phyloP scores from a whole-genome alignment of 92 coral and sea anemone genomes.

The Chrysogorgia sp. region DNA sequence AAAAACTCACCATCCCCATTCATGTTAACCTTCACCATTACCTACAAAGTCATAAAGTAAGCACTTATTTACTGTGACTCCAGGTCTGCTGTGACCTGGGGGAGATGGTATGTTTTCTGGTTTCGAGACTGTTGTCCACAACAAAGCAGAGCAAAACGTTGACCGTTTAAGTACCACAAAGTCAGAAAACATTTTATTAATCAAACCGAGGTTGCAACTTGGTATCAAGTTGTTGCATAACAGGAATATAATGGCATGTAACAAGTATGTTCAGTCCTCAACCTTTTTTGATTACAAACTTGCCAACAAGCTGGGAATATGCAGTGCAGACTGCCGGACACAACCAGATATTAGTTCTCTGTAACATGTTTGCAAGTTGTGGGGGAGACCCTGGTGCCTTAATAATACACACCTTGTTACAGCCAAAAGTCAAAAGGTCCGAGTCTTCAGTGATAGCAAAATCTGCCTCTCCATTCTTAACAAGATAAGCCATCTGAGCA shows the following conservation, averaged over 20 bases:
- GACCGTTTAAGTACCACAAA: slow-evolving; percentile 2
- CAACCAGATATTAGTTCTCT: slow-evolving; percentile 16
- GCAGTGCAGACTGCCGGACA: slow-evolving; percentile 29
- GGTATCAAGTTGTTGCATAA: slow-evolving; percentile 9
- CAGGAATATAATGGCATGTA: slow-evolving; percentile 23
- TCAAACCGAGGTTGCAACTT: slow-evolving; percentile 23
- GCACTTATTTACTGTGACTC: slow-evolving; percentile 18
- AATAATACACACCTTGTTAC: slow-evolving; percentile 47
- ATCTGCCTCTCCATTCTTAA: slow-evolving; percentile 52
- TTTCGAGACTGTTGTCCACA: slow-evolving; percentile 12
- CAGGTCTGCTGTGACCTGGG: slow-evolving; percentile 24
- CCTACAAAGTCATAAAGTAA: slow-evolving; percentile 29
- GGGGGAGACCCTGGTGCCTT: slow-evolving; percentile 5
- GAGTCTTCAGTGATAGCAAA: slow-evolving; percentile 65
- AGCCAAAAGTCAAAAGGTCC: slow-evolving; percentile 61
- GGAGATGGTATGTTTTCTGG: slow-evolving; percentile 24
- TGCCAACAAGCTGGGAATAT: slow-evolving; percentile 31
- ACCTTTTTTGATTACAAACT: slow-evolving; percentile 15
- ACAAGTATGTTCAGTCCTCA: slow-evolving; percentile 17
- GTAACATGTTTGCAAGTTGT: slow-evolving; percentile 13
- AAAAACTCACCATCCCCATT: slow-evolving; percentile 57
- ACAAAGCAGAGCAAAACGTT: slow-evolving; percentile 13
- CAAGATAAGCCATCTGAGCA: slow-evolving; percentile 54
- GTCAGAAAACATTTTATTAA: slow-evolving; percentile 16
- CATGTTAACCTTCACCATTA: slow-evolving; percentile 50